phyloP scores from a whole-genome alignment of 2,888 invertebrate genomes.

The Pristionchus mayeri region DNA sequence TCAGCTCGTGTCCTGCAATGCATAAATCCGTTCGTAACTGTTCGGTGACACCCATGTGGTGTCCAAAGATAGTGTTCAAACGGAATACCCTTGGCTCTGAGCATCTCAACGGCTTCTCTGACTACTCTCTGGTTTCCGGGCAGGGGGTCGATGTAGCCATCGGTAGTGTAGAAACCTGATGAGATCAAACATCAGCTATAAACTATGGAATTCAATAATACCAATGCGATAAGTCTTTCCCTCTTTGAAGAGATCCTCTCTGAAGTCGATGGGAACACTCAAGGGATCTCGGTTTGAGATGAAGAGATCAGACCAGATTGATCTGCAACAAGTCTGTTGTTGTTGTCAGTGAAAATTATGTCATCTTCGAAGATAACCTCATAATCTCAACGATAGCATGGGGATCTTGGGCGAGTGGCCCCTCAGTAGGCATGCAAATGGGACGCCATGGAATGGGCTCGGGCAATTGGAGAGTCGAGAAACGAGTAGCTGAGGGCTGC shows the following conservation, averaged over 20 bases:
- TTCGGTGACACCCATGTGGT: not conserved
- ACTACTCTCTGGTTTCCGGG: slow-evolving; percentile 1
- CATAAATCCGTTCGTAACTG: not conserved
- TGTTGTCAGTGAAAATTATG: not conserved
- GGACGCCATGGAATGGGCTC: slow-evolving; percentile 55
- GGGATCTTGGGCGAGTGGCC: slow-evolving; percentile 54
- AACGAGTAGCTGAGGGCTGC: slow-evolving; percentile 51
- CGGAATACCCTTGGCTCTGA: not conserved
- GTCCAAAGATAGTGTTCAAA: no score
- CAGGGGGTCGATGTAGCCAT: slow-evolving; percentile 20
- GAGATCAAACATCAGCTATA: not conserved
- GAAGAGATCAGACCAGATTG: slow-evolving; percentile 50
- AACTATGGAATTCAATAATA: no score
- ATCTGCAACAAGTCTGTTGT: not conserved
- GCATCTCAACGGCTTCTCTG: not conserved
- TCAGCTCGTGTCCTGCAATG: not conserved
- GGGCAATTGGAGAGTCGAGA: slow-evolving; percentile 38
- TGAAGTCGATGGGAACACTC: slow-evolving; percentile 53
- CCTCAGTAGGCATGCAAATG: slow-evolving; percentile 53
- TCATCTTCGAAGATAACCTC: no score
- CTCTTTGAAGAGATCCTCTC: slow-evolving; percentile 47
- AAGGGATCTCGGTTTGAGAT: slow-evolving; percentile 50
- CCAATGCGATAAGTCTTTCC: not conserved
- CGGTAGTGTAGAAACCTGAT: slow-evolving; percentile 15
- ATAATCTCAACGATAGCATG: slow-evolving; percentile 49